Percentiles rank a stretch among this genome's conserved stretches.
phyloP scores from a whole-genome alignment of 2,797 vertebrate species.

The Melanotaenia maccullochi region DNA sequence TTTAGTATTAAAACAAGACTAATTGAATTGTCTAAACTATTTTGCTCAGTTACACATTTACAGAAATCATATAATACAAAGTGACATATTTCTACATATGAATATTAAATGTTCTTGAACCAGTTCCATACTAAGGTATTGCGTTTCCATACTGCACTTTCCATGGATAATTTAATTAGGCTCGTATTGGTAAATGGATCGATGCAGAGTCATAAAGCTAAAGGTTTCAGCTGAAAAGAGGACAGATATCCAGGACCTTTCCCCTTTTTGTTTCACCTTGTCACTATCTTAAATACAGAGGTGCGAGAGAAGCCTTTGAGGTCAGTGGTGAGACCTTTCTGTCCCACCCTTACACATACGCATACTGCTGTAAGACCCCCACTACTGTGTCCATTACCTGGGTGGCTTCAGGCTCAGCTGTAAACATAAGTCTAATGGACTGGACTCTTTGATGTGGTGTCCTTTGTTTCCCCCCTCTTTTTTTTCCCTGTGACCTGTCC shows the following conservation, averaged over 20 bases:
- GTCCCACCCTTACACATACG: conserved; percentile 10
- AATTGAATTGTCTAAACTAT: conserved; percentile 15
- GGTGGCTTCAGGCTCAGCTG: conserved; percentile 52
- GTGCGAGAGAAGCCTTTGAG: conserved; percentile 26
- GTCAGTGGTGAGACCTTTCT: conserved; percentile 30
- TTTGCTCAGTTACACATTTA: conserved; percentile 15
- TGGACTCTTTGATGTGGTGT: conserved; percentile 50
- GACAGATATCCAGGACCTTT: neutral
- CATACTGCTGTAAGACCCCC: conserved; percentile 28
- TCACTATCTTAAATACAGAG: conserved; percentile 8
- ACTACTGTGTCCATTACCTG: conserved; percentile 43
- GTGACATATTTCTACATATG: conserved; percentile 19
- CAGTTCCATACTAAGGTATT: conserved; percentile 26
- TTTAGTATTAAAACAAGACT: conserved; percentile 13
- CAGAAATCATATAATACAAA: conserved; percentile 38
- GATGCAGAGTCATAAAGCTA: conserved; percentile 5
- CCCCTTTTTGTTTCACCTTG: conserved; percentile 13
- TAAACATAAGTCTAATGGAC: conserved; percentile 57
- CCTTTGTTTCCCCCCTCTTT: conserved; percentile 16
- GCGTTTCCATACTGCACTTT: conserved; percentile 34
- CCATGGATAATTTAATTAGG: conserved; percentile 49
- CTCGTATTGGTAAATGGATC: conserved; percentile 29
- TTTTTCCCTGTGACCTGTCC: conserved; percentile 53
- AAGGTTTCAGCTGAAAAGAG: conserved; percentile 12
- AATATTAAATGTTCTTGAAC: conserved; percentile 9